A percentile compares a stretch with the other conserved stretches of the same genome.
Evolutionary conservation across 2,797 vertebrate genomes (phyloP).

Genomic region (Cheirogaleus major): DNA sequence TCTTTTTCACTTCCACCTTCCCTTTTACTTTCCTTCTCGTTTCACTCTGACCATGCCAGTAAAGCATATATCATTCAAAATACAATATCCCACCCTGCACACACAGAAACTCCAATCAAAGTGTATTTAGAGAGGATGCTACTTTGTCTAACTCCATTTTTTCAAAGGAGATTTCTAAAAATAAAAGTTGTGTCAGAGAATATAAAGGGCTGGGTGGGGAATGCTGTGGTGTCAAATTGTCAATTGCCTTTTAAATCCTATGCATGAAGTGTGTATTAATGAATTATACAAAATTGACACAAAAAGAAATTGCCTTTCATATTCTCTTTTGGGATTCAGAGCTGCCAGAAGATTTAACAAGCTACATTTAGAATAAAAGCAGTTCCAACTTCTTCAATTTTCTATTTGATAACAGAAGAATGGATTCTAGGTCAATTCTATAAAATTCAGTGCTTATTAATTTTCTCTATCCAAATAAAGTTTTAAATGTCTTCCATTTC

Average conservation of each 20-base stretch:
- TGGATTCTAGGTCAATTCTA: neutral
- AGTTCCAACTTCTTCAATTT: neutral
- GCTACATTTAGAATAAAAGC: neutral
- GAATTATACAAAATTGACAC: neutral
- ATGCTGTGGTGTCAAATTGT: neutral
- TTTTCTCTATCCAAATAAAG: neutral
- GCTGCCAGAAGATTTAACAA: neutral
- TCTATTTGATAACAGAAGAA: neutral
- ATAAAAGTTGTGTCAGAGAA: neutral
- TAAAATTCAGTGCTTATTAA: neutral
- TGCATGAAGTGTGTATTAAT: neutral
- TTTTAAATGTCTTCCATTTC: neutral
- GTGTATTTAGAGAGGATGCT: neutral
- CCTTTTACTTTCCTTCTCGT: neutral
- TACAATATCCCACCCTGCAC: neutral
- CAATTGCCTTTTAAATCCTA: neutral
- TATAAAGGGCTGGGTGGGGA: neutral
- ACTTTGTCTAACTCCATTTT: neutral
- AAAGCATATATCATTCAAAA: neutral
- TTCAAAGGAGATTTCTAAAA: neutral
- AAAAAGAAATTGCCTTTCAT: neutral
- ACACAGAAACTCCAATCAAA: neutral
- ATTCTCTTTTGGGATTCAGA: neutral
- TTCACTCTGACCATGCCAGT: neutral
- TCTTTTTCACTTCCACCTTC: neutral